Evolutionary conservation across 2,113 vertebrate species (phyloP).

Genomic region (Xiphorhynchus elegans): DNA sequence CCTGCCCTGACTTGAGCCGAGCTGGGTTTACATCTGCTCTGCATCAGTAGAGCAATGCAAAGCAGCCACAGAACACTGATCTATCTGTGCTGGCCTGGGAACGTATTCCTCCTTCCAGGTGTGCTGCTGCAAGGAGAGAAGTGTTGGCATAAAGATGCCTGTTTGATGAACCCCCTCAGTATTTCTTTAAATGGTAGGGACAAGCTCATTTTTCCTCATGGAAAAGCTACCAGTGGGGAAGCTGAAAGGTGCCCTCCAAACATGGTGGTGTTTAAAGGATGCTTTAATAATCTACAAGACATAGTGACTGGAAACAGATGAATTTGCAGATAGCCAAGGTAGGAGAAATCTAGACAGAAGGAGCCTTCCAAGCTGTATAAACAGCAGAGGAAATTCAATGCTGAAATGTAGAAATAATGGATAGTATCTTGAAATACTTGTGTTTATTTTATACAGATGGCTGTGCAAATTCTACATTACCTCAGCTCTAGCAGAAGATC

Average conservation of each 20-base stretch:
- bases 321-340: neutral
- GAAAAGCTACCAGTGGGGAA: neutral
- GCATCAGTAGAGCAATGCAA: neutral
- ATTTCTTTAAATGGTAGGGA: neutral
- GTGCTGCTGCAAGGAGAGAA: neutral
- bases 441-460: neutral
- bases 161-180: neutral
- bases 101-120: neutral
- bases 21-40: neutral
- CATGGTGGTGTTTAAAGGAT: neutral
- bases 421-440: neutral
- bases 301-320: neutral
- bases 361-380: neutral
- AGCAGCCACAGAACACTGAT: neutral
- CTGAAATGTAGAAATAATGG: neutral
- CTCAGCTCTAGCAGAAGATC: neutral
- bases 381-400: neutral
- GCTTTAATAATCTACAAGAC: neutral
- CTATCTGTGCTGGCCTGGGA: neutral
- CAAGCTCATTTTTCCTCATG: neutral
- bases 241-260: neutral
- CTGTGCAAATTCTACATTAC: neutral
- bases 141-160: neutral
- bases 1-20: neutral
- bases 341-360: neutral